Base-by-base conservation (phyloP, 2,797 vertebrate genomes). In the Gallinago stenura region DNA sequence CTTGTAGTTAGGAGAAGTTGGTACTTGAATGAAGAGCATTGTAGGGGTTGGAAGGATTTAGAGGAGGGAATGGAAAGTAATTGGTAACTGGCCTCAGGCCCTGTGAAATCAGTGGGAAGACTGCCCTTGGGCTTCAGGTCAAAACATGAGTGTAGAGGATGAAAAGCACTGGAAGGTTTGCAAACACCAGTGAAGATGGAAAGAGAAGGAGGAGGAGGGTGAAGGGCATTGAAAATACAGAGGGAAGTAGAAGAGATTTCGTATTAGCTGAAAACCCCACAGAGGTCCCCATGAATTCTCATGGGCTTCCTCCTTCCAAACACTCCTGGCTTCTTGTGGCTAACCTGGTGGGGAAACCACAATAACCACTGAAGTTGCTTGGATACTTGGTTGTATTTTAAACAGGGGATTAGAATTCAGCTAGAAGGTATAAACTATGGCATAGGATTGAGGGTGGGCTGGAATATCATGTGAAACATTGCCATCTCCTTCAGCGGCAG, bases 341-440 rank as follows among this genome's bases (percentile, higher is more conserved):
- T 86, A 80, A 65, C 43, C 21, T 66, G 33, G 6, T 64, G 31
- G 31, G 83, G 62, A 84, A 87, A 66, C 48, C 58, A 50, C 22
- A 68, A 12, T 83, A 89, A 84, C 73, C 72, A 62, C 35, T 9
- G 2, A 70, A 84, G 46, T 66, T 91, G 43, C 77, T 92, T 73
- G 77, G 77, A 58, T 76, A 72, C 43, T 93, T 11, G 1, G 22
- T 87, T 90, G 14, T 78, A 28, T 81, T 91, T 81, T 91, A 82
- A 92, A 89, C 64, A 87, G 31, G 37, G 18, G 39, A 78, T 92
- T 85, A 72, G 93, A 90, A 95, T 88, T 94, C 66, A 94, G 9
- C 73, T 43, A 62, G 58, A 86, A 84, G 9, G 10, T 90, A 41
- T 90, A 93, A 88, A 62, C 14, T 33, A 13, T 57, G 45, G n/a